Conservation (phyloP, 2,888 invertebrate species). For the Sthenelais limicola region DNA sequence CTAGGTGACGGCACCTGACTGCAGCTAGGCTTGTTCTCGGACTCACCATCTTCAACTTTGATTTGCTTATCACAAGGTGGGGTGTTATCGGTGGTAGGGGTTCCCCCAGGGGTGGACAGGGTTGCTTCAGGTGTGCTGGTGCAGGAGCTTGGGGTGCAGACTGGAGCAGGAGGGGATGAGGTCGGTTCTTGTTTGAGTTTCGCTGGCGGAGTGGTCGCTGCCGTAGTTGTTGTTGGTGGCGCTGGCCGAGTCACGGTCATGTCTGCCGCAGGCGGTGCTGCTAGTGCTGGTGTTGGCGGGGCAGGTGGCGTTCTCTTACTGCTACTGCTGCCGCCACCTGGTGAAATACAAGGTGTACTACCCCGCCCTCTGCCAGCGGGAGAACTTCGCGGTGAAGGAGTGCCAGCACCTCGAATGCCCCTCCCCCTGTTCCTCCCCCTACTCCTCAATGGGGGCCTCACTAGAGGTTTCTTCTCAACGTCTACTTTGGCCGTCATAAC, state of each 20-base stretch:
- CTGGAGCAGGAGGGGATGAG: no score
- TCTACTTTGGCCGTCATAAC: slow-evolving; percentile 23
- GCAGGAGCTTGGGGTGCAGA: no score
- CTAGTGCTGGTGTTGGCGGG: background rate
- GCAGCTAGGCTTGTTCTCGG: background rate
- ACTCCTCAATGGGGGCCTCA: slow-evolving; percentile 9
- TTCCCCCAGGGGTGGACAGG: background rate
- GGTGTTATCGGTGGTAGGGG: background rate
- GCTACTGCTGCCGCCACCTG: background rate
- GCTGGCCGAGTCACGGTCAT: no score
- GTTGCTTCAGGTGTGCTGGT: no score
- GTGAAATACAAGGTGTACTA: slow-evolving; percentile 4
- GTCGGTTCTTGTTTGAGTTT: slow-evolving; percentile 11
- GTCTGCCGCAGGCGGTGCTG: background rate
- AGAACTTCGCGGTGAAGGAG: background rate
- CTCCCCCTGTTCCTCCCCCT: background rate
- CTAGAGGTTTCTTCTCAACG: background rate
- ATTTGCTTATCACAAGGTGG: background rate
- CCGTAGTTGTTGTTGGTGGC: background rate
- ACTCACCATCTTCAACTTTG: no score
- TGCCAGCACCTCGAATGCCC: background rate
- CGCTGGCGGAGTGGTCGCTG: background rate
- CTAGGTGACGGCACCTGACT: slow-evolving; percentile 28
- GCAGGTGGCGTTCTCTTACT: background rate
- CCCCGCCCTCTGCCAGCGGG: slow-evolving; percentile 1